A percentile compares a stretch with the other conserved stretches of the same genome.
phyloP scores from a whole-genome alignment of 2,797 vertebrate genomes.

The Rallus crepitans region DNA sequence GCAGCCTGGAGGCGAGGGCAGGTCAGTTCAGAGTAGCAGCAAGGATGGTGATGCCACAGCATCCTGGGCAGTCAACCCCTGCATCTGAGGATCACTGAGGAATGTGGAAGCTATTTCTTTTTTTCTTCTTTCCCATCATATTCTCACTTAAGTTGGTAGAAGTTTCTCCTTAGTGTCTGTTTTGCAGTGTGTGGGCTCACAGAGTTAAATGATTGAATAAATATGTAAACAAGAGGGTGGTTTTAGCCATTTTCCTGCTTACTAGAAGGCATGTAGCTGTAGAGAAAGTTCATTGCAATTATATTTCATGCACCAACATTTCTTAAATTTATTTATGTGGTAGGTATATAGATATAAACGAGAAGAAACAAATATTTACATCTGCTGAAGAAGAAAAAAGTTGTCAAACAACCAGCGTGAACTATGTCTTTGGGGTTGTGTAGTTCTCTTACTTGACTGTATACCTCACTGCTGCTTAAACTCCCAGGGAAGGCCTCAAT shows the following conservation, averaged over 20 bases:
- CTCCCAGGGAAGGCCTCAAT: accelerated
- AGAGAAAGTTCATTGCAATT: not conserved
- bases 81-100: not conserved
- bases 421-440: not conserved
- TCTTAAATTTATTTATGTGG: not conserved
- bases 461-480: not conserved
- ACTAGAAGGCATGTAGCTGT: not conserved
- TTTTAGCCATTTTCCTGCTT: not conserved
- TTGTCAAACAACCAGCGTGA: not conserved
- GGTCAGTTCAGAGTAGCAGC: not conserved
- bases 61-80: not conserved
- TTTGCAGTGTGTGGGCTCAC: not conserved
- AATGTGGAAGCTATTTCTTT: not conserved
- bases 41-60: not conserved
- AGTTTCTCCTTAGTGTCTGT: not conserved
- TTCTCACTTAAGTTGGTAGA: not conserved
- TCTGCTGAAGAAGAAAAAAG: not conserved
- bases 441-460: not conserved
- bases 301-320: not conserved
- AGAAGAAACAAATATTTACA: not conserved
- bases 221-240: not conserved
- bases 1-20: not conserved
- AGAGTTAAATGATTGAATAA: not conserved
- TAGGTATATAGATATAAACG: not conserved
- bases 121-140: not conserved